Conservation (phyloP, 2,113 vertebrate genomes). For the Vanacampus margaritifer region DNA sequence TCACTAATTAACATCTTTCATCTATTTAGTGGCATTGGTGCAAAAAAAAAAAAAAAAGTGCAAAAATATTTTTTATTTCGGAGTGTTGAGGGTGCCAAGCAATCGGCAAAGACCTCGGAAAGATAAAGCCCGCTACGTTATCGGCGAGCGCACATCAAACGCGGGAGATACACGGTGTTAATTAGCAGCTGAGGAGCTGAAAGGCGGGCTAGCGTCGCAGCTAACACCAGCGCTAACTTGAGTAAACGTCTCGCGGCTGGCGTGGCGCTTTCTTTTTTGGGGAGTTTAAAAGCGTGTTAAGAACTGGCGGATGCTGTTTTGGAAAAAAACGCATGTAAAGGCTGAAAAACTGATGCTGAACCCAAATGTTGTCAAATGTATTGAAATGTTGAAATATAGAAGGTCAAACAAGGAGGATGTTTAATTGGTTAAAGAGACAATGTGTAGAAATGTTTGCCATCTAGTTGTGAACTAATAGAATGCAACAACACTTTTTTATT, state of each 20-base stretch:
- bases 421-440: too few species aligned
- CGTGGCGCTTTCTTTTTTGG: neutral
- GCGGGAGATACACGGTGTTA: constrained; percentile 4
- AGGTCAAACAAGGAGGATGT: too few species aligned
- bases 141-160: constrained; percentile 8
- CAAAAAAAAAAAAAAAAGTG: neutral
- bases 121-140: constrained; percentile 5
- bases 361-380: too few species aligned
- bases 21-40: constrained; percentile 2
- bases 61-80: neutral
- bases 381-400: too few species aligned
- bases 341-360: too few species aligned
- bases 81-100: neutral
- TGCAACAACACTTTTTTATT: too few species aligned
- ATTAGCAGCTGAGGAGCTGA: constrained; percentile 5
- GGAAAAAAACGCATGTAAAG: neutral
- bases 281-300: neutral
- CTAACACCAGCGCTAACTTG: constrained; percentile 2
- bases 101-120: neutral
- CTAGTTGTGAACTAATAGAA: too few species aligned
- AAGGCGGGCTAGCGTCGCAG: constrained; percentile 5
- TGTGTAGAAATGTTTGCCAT: too few species aligned
- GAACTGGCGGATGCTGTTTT: neutral
- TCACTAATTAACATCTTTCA: constrained; percentile 13
- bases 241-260: constrained; percentile 2